Conservation (phyloP, 2,797 vertebrate species). For the Hemitrygon akajei region DNA sequence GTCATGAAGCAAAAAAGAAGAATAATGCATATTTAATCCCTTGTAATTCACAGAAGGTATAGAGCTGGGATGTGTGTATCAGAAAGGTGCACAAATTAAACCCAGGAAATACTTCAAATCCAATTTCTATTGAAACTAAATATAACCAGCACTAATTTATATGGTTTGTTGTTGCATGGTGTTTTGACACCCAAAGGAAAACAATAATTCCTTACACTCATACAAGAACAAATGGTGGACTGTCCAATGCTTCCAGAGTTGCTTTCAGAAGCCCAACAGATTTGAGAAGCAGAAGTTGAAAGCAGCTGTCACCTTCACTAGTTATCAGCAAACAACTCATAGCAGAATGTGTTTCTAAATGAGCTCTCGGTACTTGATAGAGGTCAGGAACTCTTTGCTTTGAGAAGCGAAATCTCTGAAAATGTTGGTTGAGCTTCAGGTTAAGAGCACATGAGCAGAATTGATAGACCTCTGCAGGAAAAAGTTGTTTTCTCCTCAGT, state of each 20-base stretch:
- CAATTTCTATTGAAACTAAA: neutral
- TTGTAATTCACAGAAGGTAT: neutral
- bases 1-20: neutral
- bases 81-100: neutral
- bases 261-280: neutral
- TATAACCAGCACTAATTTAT: neutral
- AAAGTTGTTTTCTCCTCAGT: neutral
- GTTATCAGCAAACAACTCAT: neutral
- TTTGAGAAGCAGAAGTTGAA: neutral
- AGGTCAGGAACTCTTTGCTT: slow-evolving; percentile 12
- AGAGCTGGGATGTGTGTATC: neutral
- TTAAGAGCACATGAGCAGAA: neutral
- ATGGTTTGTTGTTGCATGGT: neutral
- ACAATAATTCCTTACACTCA: neutral
- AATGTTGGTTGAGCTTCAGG: neutral
- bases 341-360: neutral
- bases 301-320: neutral
- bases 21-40: neutral
- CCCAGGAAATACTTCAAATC: neutral
- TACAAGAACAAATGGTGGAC: neutral
- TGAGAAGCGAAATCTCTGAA: neutral
- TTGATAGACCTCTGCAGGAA: neutral
- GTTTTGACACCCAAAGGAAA: neutral
- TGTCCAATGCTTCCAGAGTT: neutral
- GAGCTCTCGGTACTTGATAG: neutral